Conservation (phyloP, 2,113 vertebrate genomes). For the Hyperoodon ampullatus region DNA sequence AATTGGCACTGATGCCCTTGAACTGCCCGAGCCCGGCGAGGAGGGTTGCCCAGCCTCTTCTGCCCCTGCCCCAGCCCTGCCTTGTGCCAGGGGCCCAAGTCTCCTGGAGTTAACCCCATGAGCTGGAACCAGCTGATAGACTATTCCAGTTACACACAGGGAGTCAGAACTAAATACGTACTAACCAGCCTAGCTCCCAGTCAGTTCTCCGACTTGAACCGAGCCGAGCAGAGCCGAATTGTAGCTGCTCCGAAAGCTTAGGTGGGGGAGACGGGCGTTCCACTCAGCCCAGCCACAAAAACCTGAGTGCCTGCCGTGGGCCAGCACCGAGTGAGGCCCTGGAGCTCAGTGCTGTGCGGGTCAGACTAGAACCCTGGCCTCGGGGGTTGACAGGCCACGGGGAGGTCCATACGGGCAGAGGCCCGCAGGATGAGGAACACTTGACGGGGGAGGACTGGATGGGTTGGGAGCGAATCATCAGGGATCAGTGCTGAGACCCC, state of each 20-base stretch:
- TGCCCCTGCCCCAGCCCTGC: too few relatives aligned
- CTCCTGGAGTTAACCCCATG: not conserved
- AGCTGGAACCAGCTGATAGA: not conserved
- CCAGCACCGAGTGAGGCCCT: not conserved
- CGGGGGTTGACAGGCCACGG: accelerated
- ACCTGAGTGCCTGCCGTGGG: not conserved
- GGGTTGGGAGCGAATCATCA: accelerated
- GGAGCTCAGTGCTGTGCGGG: accelerated
- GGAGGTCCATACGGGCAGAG: not conserved
- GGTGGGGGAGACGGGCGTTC: not conserved
- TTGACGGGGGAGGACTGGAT: accelerated
- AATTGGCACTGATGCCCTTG: not conserved
- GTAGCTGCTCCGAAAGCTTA: not conserved
- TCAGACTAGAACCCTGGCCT: not conserved
- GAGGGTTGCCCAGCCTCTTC: not conserved
- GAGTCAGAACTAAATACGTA: not conserved
- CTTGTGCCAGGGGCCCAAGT: not conserved
- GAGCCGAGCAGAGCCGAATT: not conserved
- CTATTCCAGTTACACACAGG: not conserved
- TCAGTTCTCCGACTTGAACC: not conserved
- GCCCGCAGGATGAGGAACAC: accelerated
- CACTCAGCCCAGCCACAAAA: not conserved
- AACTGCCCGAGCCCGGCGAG: not conserved
- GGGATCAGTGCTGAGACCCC: not conserved
- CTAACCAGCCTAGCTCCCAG: not conserved